These are phyloP conservation scores for Callipepla californica DNA, from an alignment of 2,113 vertebrate species.

Conservation along the genomic window DNA sequence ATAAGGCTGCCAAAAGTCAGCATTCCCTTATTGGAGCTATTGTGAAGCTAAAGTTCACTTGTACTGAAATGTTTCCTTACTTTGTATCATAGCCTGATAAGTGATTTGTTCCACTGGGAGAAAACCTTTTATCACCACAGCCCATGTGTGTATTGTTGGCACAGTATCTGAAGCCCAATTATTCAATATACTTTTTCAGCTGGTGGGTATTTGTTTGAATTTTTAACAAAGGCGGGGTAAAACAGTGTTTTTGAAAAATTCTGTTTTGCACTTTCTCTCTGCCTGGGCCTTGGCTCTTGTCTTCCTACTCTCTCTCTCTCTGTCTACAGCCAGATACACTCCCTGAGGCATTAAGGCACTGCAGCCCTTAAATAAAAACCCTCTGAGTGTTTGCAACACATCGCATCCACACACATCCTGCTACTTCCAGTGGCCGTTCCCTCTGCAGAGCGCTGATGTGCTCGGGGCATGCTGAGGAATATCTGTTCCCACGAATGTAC, in stretches of 20 bases:
- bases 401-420: background rate
- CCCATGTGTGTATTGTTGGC: conserved; percentile 69
- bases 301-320: background rate
- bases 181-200: conserved; percentile 68
- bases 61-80: conserved; percentile 67
- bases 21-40: conserved; percentile 39
- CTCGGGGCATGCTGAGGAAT: background rate
- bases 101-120: conserved; percentile 60
- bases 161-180: conserved; percentile 38
- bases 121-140: conserved; percentile 59
- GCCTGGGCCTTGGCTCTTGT: background rate
- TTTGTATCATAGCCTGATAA: conserved; percentile 63
- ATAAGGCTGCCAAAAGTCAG: conserved; percentile 58
- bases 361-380: background rate
- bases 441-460: background rate
- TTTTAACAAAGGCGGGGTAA: conserved; percentile 50
- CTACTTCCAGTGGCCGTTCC: background rate
- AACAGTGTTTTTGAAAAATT: conserved; percentile 4
- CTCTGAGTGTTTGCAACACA: background rate
- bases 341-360: background rate
- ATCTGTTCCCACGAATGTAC: background rate
- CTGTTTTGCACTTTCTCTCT: background rate
- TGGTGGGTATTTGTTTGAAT: conserved; percentile 56
- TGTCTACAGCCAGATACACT: background rate
- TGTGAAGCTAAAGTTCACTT: conserved; percentile 59